Base-by-base conservation (phyloP, 2,113 vertebrate species). In the Phyllostomus discolor region DNA sequence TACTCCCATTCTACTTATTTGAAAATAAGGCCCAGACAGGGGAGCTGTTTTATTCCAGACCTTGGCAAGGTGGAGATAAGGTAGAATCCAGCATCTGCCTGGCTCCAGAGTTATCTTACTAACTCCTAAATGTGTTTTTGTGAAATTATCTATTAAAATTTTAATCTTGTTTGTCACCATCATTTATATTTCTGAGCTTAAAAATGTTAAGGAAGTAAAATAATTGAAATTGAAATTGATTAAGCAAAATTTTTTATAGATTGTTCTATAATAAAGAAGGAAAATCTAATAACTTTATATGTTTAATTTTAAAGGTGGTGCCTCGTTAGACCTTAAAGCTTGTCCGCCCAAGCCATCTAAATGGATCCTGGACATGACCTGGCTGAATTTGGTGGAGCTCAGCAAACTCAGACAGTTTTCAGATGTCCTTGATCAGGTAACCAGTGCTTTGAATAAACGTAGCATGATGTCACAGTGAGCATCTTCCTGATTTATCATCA, bases 291-390 rank as follows among this genome's bases (percentile, higher is more conserved):
- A 93, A 70, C 57, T 62, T 91, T 22, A 0, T 62, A 20, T 64
- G 24, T 83, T 95, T 72, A 59, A 88, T 94, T 96, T 93, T 96
- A 10, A 84, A 99, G 99, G 99, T 92, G 99, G 99, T 87, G 99
- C 99, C 90, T 99, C 99, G 14, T 97, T 99, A 96, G 99, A 99
- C 96, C 98, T 99, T 59, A 99, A 99, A 97, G 98, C 99, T 66
- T 99, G 99, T 92, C 99, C 99, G 88, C 98, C 99, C 54, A 99
- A 99, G 97, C 98, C 99, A 8, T 98, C 99, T 59, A 99, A 99
- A 96, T 99, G 99, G 99, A 99, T 99, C 89, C 98, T 99, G 80
- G 99, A 99, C 93, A 99, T 99, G 99, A 99, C 99, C 38, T 99
- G 99, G 99, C 97, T 99, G 83, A 99, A 99, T 93, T 98, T 99